Evolutionary conservation across 2,797 vertebrate species (phyloP), one percentile per base, ranked within the genome.

Genomic region (Carduelis carduelis): DNA sequence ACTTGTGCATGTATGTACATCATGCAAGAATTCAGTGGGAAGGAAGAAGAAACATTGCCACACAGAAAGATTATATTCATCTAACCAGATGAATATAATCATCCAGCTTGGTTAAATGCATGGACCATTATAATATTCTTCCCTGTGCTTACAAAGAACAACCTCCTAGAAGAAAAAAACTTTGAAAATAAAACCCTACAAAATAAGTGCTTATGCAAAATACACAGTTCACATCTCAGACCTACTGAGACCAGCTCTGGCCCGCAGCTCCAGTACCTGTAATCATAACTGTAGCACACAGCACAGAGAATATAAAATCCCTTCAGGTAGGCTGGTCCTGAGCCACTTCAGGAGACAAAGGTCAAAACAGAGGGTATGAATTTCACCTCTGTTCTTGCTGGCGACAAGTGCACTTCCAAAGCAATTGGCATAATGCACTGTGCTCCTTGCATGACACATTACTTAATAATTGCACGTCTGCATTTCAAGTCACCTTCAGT

Each of bases 401-500:
- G 69, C 0, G 1, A 77, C 0, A 4, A 57, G 43, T 10, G 28
- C 21, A 4, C 65, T 88, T 64, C 76, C 71, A 69, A 88, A 91
- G 89, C 83, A 88, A 56, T 68, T 32, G 90, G 80, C 63, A 72
- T 81, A 93, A 94, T 63, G 83, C 83, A 37, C 72, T 30, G 16
- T 35, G 76, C 79, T 95, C 77, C 92, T 78, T 61, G 90, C 68
- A 22, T 94, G 86, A 87, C 87, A 79, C 70, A 59, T 89, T 78
- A 83, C 75, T 94, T 77, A 60, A 66, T 89, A 92, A 89, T 89
- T 85, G 72, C 39, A 46, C 0, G 23, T 64, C 82, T 83, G 64
- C 76, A 37, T 94, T 92, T 92, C 93, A 70, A 90, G 90, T 82
- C 94, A 92, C 71, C 82, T 66, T 57, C 83, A 34, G 88, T 82